Base-by-base conservation (phyloP, 1,140 invertebrate genomes). In the Apis cerana region DNA sequence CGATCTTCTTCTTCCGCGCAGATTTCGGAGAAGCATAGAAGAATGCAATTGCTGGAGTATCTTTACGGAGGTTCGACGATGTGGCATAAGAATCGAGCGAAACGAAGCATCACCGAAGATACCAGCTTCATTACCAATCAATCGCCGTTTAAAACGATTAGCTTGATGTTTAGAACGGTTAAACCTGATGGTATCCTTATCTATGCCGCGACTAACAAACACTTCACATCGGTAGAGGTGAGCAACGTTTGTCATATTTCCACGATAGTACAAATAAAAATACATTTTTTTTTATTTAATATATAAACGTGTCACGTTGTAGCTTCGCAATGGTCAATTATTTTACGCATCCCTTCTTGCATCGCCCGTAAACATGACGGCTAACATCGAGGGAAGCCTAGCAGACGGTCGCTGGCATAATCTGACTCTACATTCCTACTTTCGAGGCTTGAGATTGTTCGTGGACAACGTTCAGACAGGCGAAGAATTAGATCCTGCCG, bases 371-470 rank as follows among this genome's bases (percentile, higher is more conserved):
- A 98, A 98, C 91, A 98, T 98, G 97, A 97, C 96, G 10, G 95
- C 95, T 80, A 85, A 92, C 1, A 93, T 95, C 75, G 94, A 95
- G 54, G 87, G 89, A 23, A 93, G 93, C 64, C 93, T 98, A 2
- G 95, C 96, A 8, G 97, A 99, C 93, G 98, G 98, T 12, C 94
- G 94, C 56, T 99, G 97, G 98, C 98, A 99, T 90, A 98, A 97
- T 90, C 92, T 98, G 19, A 97, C 96, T 0, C 91, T 98, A 23
- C 93, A 95, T 67, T 96, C 96, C 1, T 94, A 96, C 43, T 95
- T 96, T n/a, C 94, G 97, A 69, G 96, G 95, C 15, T 93, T 98
- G 23, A 94, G 96, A 79, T 85, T 98, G 7, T 91, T 97, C 23
- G 92, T 98, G 1, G 97, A 98, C 91, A 95, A 94, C 33, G 89